Percentiles rank a stretch among this genome's conserved stretches.
These are phyloP conservation scores for Philypnodon macrostomus DNA, from an alignment of 2,797 vertebrate genomes.

Conservation along the genomic window DNA sequence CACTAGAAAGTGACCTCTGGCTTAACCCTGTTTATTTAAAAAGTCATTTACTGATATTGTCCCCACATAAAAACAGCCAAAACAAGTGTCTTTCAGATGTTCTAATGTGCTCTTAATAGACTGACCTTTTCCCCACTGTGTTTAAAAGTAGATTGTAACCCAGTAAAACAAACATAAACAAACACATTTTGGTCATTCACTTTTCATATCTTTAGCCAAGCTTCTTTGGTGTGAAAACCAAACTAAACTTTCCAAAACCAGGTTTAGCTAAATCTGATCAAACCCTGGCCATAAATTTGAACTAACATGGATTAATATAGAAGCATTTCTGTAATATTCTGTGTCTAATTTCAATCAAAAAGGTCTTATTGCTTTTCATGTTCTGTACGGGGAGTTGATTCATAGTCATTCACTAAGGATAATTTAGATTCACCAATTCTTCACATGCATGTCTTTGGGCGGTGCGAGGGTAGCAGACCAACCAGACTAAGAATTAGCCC, in stretches of 20 bases:
- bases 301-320: no score
- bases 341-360: no score
- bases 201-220: neutral
- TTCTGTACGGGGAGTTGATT: no score
- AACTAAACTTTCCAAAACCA: neutral
- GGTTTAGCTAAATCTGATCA: neutral
- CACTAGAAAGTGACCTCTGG: neutral
- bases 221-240: neutral
- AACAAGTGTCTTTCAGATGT: neutral
- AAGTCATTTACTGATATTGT: neutral
- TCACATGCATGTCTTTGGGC: no score
- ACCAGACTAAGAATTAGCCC: no score
- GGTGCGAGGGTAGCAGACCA: no score
- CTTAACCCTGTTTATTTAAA: neutral
- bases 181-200: neutral
- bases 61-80: neutral
- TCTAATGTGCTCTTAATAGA: neutral
- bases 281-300: neutral
- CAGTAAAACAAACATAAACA: neutral
- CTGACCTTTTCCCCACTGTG: neutral
- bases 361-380: no score
- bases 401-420: no score
- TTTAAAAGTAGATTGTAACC: conserved; percentile 1
- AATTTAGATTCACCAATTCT: no score
- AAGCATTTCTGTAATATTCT: no score